These are phyloP conservation scores for Poeciliopsis turrubarensis DNA, from an alignment of 2,113 vertebrate genomes.

Conservation along the genomic window DNA sequence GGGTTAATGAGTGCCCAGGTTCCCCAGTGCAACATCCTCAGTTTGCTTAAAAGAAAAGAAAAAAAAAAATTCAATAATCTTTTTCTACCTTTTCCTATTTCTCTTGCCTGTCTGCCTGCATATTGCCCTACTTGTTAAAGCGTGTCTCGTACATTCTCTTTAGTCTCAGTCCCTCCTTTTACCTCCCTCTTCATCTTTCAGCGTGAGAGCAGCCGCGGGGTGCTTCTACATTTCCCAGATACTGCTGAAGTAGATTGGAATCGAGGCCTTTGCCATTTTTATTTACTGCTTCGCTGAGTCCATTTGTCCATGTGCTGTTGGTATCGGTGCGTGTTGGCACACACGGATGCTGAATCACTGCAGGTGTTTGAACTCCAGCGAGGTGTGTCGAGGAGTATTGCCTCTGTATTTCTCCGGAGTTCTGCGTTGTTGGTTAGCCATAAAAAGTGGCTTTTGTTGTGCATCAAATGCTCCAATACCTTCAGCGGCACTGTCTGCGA, in stretches of 20 bases:
- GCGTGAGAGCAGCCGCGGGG: slow-evolving; percentile 54
- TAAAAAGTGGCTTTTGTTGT: slow-evolving; percentile 46
- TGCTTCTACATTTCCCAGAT: slow-evolving; percentile 68
- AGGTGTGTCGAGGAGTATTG: slow-evolving; percentile 57
- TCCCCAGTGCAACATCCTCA: background rate
- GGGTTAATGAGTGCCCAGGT: background rate
- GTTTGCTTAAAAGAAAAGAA: no score
- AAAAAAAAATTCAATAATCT: background rate
- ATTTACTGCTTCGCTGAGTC: slow-evolving; percentile 74
- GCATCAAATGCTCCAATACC: slow-evolving; percentile 4
- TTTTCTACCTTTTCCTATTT: background rate
- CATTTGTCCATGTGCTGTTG: slow-evolving; percentile 8
- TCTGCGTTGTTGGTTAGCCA: slow-evolving; percentile 30
- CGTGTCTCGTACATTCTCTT: slow-evolving; percentile 37
- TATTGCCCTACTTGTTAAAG: slow-evolving; percentile 27
- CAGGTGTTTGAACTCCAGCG: slow-evolving; percentile 63
- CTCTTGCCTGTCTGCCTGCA: slow-evolving; percentile 28
- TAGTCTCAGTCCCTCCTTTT: slow-evolving; percentile 37
- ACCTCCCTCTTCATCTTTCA: slow-evolving; percentile 23
- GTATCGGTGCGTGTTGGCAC: background rate
- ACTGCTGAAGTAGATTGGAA: slow-evolving; percentile 69
- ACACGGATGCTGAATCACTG: slow-evolving; percentile 55
- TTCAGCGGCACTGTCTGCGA: slow-evolving; percentile 17
- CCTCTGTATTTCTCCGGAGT: slow-evolving; percentile 52
- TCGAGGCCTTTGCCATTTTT: slow-evolving; percentile 78